These are phyloP conservation scores for Caenorhabditis virilis DNA, from an alignment of 2,888 invertebrate genomes.

Conservation along the genomic window DNA sequence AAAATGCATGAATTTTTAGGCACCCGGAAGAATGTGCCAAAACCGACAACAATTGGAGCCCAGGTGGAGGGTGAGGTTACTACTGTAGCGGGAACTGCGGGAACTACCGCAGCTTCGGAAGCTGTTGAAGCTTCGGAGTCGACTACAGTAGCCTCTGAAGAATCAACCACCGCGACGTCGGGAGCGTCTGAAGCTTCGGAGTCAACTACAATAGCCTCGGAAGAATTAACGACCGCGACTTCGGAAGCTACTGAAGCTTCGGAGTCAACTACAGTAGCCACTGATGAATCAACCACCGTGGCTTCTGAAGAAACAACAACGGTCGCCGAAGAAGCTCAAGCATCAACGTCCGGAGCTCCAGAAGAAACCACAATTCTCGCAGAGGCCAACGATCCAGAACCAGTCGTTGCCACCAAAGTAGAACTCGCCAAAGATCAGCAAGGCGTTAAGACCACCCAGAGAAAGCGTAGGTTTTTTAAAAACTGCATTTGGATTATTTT, in stretches of 20 bases:
- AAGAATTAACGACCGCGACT: slow-evolving; percentile 5
- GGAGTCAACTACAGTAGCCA: not conserved
- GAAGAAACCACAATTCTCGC: slow-evolving; percentile 14
- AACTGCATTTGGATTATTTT: not conserved
- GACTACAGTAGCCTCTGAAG: not conserved
- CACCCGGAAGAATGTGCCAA: slow-evolving; percentile 15
- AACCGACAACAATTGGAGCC: slow-evolving; percentile 23
- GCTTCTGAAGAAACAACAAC: slow-evolving; percentile 14
- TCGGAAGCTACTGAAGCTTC: slow-evolving; percentile 9
- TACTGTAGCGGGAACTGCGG: slow-evolving; percentile 8
- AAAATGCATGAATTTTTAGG: slow-evolving; percentile 10
- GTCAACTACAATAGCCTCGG: slow-evolving; percentile 5
- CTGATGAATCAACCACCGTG: not conserved
- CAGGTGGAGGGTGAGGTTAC: slow-evolving; percentile 32
- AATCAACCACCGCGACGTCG: slow-evolving; percentile 1
- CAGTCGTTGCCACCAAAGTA: slow-evolving; percentile 32
- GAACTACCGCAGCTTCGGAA: slow-evolving; percentile 1
- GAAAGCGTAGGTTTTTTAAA: slow-evolving; percentile 19
- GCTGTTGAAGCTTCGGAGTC: slow-evolving; percentile 2
- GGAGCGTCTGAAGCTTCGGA: slow-evolving; percentile 7
- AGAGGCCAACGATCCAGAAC: slow-evolving; percentile 30
- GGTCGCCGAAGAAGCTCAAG: slow-evolving; percentile 2
- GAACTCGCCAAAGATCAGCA: slow-evolving; percentile 32
- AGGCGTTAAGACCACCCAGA: slow-evolving; percentile 35
- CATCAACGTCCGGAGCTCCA: slow-evolving; percentile 1